These are phyloP conservation scores for Dolichoris vasculosae DNA, from an alignment of 1,140 invertebrate genomes.

Conservation along the genomic window DNA sequence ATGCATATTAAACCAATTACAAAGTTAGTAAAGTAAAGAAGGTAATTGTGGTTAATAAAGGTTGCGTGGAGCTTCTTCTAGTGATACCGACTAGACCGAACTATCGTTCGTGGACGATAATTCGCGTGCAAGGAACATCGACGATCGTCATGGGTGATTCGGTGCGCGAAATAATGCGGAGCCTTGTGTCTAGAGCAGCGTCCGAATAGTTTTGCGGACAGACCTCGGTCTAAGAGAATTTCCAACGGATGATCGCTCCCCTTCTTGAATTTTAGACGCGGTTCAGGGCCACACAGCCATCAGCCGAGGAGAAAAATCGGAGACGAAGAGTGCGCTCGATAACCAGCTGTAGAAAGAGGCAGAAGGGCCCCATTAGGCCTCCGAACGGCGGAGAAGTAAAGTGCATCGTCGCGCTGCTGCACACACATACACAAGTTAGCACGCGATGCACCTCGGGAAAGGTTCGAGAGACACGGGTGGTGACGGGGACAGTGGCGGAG, in stretches of 20 bases:
- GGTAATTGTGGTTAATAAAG: too few species aligned
- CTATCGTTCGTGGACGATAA: too few species aligned
- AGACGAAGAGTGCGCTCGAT: conserved; percentile 44
- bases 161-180: too few species aligned
- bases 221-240: too few species aligned
- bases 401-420: conserved; percentile 30
- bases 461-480: background rate
- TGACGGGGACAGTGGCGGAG: background rate
- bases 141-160: too few species aligned
- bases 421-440: background rate
- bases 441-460: background rate
- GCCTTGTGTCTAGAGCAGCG: too few species aligned
- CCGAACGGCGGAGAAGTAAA: conserved; percentile 18
- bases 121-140: background rate
- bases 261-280: conserved; percentile 35
- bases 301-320: conserved; percentile 1
- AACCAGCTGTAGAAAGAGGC: conserved; percentile 38
- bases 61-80: too few species aligned
- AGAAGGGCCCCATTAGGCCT: conserved; percentile 29
- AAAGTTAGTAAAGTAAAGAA: too few species aligned
- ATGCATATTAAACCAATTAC: too few species aligned
- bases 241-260: background rate
- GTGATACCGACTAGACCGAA: too few species aligned
- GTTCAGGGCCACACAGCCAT: conserved; percentile 30
- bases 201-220: background rate